These are phyloP conservation scores for Glaucomys volans DNA, from an alignment of 2,113 vertebrate species.

Conservation along the genomic window DNA sequence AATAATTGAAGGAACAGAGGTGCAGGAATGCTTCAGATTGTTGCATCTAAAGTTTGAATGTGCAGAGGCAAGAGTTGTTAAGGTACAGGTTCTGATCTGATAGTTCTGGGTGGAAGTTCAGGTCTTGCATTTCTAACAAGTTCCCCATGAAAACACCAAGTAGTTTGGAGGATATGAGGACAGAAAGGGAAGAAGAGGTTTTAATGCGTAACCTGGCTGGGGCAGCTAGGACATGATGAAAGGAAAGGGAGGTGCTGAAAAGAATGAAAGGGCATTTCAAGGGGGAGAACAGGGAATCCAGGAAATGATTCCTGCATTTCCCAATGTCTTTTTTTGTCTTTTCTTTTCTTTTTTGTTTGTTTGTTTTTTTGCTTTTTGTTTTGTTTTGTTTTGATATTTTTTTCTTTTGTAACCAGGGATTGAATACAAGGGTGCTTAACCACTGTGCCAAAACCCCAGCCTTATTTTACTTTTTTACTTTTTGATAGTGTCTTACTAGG, in stretches of 20 bases:
- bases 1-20: not conserved
- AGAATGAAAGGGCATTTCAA: not conserved
- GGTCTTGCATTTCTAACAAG: not conserved
- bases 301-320: not conserved
- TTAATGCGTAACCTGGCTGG: rapidly evolving
- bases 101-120: not conserved
- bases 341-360: too few species aligned
- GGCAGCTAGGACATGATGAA: not conserved
- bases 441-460: too few species aligned
- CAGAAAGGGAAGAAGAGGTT: not conserved
- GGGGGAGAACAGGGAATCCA: not conserved
- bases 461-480: too few species aligned
- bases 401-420: too few species aligned
- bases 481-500: too few species aligned
- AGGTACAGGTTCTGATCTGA: not conserved
- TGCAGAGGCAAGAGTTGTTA: not conserved
- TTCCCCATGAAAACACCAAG: rapidly evolving
- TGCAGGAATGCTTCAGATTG: not conserved
- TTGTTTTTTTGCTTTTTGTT: too few species aligned
- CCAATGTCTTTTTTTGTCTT: not conserved
- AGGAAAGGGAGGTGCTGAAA: not conserved
- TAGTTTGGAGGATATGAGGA: rapidly evolving
- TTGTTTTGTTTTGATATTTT: too few species aligned
- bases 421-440: not conserved
- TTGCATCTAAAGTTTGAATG: not conserved